These are phyloP conservation scores for Danionella dracula DNA, from an alignment of 2,797 vertebrate species.

Conservation along the genomic window DNA sequence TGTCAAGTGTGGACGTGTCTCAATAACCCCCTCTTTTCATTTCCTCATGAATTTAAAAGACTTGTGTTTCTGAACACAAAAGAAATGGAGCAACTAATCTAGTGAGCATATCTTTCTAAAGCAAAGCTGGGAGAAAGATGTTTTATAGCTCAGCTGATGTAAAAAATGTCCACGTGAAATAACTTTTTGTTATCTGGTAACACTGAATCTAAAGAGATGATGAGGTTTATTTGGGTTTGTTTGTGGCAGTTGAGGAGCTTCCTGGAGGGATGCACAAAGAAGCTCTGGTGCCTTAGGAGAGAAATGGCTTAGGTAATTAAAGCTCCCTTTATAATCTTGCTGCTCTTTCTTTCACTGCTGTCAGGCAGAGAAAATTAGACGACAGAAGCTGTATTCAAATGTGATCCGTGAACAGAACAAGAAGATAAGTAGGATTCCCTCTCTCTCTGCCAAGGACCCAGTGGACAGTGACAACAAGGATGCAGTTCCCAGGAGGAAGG, in stretches of 20 bases:
- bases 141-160: constrained; percentile 26
- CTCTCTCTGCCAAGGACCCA: constrained; percentile 58
- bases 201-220: constrained; percentile 57
- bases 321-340: constrained; percentile 62
- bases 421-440: constrained; percentile 61
- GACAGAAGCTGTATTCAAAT: constrained; percentile 82
- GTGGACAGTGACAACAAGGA: constrained; percentile 50
- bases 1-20: constrained; percentile 29
- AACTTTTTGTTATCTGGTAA: constrained; percentile 54
- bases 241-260: constrained; percentile 54
- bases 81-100: constrained; percentile 58
- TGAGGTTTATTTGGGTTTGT: constrained; percentile 59
- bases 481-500: constrained; percentile 74
- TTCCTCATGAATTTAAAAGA: constrained; percentile 50
- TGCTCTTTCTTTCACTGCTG: constrained; percentile 52
- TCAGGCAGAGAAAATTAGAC: constrained; percentile 81
- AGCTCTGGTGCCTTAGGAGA: constrained; percentile 59
- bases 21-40: constrained; percentile 26
- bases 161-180: constrained; percentile 29
- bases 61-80: constrained; percentile 47
- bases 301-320: constrained; percentile 71
- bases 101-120: constrained; percentile 50
- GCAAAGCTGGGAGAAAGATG: neutral
- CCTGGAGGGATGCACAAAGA: constrained; percentile 47
- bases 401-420: constrained; percentile 80